phyloP scores from a whole-genome alignment of 2,113 vertebrate genomes.

The Loxodonta africana region DNA sequence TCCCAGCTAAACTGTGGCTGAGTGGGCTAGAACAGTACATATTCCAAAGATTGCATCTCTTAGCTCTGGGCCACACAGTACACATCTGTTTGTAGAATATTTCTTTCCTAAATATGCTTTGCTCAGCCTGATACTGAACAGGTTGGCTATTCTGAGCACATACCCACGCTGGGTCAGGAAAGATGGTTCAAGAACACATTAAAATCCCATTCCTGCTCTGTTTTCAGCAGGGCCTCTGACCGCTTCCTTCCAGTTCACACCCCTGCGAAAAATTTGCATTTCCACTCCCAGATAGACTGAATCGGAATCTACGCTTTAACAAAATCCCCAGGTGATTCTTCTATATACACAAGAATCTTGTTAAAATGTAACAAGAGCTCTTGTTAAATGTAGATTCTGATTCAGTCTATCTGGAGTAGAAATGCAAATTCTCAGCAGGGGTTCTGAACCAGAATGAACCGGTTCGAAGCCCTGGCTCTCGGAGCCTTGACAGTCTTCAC shows the following conservation, averaged over 20 bases:
- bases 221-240: neutral
- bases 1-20: neutral
- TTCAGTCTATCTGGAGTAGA: no score
- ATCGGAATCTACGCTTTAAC: neutral
- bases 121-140: slow-evolving; percentile 21
- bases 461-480: neutral
- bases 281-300: neutral
- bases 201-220: neutral
- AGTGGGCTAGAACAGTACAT: neutral
- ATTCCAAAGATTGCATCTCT: neutral
- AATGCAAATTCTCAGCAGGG: no score
- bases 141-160: slow-evolving; percentile 41
- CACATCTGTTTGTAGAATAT: neutral
- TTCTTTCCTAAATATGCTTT: slow-evolving; percentile 50
- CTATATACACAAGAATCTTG: neutral
- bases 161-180: neutral
- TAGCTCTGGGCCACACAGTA: neutral
- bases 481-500: neutral
- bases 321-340: neutral
- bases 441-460: no score
- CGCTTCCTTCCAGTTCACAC: neutral
- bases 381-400: no score
- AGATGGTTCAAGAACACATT: slow-evolving; percentile 6
- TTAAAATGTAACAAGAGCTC: no score
- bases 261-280: neutral